Evolutionary conservation across 2,888 invertebrate genomes (phyloP).

Genomic region (Apodemia duryi): DNA sequence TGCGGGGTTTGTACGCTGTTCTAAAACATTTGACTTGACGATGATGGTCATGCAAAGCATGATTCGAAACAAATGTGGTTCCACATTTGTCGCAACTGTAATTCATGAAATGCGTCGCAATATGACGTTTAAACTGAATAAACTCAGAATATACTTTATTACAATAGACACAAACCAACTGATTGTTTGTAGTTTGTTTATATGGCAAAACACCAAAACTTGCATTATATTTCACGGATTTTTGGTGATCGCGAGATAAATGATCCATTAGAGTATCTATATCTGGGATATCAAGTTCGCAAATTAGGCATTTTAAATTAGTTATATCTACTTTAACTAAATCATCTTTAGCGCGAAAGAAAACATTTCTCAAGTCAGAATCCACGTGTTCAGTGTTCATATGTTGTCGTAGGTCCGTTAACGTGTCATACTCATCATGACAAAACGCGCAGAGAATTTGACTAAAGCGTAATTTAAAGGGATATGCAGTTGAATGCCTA

Average conservation of each 20-base stretch:
- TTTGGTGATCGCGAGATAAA: constrained; percentile 54
- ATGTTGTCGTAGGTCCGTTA: constrained; percentile 54
- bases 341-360: constrained; percentile 66
- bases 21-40: constrained; percentile 66
- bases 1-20: constrained; percentile 62
- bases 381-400: constrained; percentile 55
- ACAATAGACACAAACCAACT: constrained; percentile 63
- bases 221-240: constrained; percentile 61
- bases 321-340: constrained; percentile 68
- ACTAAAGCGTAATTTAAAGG: constrained; percentile 66
- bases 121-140: constrained; percentile 59
- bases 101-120: constrained; percentile 63
- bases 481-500: constrained; percentile 62
- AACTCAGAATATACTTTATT: constrained; percentile 53
- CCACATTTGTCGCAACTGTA: constrained; percentile 67
- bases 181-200: constrained; percentile 49
- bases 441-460: constrained; percentile 68
- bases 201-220: constrained; percentile 65
- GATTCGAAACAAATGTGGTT: constrained; percentile 61
- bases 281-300: constrained; percentile 49
- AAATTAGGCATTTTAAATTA: constrained; percentile 61
- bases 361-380: constrained; percentile 61
- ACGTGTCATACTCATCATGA: constrained; percentile 54
- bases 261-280: constrained; percentile 61
- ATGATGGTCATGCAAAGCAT: constrained; percentile 60